Percentiles rank a stretch among this genome's conserved stretches.
Conservation (phyloP, 2,113 vertebrate species). For the Hylia prasina region DNA sequence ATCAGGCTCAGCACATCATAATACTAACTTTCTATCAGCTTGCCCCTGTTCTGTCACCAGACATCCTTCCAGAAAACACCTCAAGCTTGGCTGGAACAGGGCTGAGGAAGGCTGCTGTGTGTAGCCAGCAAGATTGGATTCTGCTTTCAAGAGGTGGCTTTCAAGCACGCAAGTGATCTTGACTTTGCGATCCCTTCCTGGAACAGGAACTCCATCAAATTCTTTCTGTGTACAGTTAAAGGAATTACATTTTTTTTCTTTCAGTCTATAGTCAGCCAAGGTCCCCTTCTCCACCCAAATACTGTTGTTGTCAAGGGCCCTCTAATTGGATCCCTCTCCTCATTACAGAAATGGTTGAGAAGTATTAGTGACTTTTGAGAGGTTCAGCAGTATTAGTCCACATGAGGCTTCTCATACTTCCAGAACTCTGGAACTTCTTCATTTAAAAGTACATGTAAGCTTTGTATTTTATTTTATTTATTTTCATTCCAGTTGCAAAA, state of each 20-base stretch:
- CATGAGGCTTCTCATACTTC: neutral
- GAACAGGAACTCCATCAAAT: neutral
- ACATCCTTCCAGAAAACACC: neutral
- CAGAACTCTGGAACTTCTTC: neutral
- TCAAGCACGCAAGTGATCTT: neutral
- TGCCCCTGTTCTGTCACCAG: neutral
- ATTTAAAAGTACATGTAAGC: neutral
- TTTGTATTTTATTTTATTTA: neutral
- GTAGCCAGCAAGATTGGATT: neutral
- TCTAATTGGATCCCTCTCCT: neutral
- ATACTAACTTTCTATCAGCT: neutral
- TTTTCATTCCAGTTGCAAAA: neutral
- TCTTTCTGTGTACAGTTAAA: neutral
- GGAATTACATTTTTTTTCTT: neutral
- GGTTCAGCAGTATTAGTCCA: neutral
- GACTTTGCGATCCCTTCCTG: neutral
- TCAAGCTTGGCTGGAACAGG: neutral
- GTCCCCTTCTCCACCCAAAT: neutral
- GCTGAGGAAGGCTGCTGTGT: neutral
- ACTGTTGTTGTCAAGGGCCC: neutral
- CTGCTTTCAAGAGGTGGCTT: neutral
- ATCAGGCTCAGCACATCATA: neutral
- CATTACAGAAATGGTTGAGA: neutral
- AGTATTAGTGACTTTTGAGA: neutral
- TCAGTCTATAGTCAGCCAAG: neutral